Conservation (phyloP, 2,888 invertebrate genomes). For the Xestia c-nigrum region DNA sequence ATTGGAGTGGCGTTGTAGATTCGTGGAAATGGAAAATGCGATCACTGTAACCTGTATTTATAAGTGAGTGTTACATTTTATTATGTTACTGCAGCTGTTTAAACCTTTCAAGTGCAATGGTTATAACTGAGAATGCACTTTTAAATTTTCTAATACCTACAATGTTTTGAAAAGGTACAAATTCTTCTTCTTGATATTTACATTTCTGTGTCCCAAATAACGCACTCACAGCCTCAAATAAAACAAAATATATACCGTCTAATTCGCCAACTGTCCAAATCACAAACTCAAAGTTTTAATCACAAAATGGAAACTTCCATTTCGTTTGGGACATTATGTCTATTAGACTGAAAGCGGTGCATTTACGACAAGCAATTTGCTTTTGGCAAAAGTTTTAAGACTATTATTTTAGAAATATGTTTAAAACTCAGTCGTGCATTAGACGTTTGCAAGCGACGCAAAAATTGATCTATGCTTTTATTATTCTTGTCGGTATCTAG, state of each 20-base stretch:
- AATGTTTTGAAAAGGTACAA: not conserved
- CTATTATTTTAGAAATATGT: conserved; percentile 21
- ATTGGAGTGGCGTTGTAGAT: not conserved
- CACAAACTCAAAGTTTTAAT: conserved; percentile 67
- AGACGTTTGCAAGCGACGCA: conserved; percentile 11
- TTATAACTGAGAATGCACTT: not conserved
- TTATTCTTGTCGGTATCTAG: conserved; percentile 17
- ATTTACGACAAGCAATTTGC: conserved; percentile 44
- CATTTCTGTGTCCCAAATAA: not conserved
- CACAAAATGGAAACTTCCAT: conserved; percentile 62
- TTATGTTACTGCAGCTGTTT: not conserved
- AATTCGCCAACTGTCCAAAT: conserved; percentile 63
- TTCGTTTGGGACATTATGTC: conserved; percentile 60
- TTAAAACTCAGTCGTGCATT: conserved; percentile 26
- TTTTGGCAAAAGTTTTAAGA: conserved; percentile 38
- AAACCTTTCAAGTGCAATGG: not conserved
- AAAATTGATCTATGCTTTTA: conserved; percentile 38
- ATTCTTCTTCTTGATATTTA: not conserved
- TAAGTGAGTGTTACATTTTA: not conserved
- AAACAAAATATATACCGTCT: conserved; percentile 46
- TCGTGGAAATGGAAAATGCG: conserved; percentile 9
- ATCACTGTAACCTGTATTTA: not conserved
- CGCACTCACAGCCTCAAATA: conserved; percentile 10
- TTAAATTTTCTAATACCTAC: not conserved
- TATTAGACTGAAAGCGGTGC: conserved; percentile 53